Percentiles rank a stretch among this genome's conserved stretches.
phyloP scores from a whole-genome alignment of 2,797 vertebrate species.

The Enteromius mattozi region DNA sequence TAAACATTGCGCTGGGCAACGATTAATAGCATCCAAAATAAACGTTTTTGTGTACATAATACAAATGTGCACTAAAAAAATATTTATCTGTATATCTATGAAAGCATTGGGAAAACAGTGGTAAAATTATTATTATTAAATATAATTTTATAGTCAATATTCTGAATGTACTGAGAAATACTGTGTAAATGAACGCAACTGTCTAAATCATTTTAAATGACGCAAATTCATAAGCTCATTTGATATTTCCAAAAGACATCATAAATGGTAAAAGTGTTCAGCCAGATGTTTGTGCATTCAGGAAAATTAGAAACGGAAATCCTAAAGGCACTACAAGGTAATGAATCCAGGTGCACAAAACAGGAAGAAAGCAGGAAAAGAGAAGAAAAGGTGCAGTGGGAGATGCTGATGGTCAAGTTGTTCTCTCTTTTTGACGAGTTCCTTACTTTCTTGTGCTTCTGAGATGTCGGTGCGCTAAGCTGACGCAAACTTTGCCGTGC shows the following conservation, averaged over 20 bases:
- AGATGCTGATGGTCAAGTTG: constrained; percentile 41
- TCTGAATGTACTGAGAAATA: neutral
- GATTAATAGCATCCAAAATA: too few species aligned
- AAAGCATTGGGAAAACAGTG: neutral
- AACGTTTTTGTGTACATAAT: too few species aligned
- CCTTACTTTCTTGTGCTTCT: constrained; percentile 79
- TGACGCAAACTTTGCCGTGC: constrained; percentile 63
- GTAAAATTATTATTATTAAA: neutral
- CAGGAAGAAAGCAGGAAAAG: constrained; percentile 24
- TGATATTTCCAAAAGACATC: constrained; percentile 8
- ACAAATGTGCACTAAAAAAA: neutral
- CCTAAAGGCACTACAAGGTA: constrained; percentile 32
- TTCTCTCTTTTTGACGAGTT: constrained; percentile 27
- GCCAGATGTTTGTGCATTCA: neutral
- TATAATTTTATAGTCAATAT: neutral
- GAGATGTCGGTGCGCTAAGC: constrained; percentile 53
- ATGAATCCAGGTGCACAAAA: constrained; percentile 13
- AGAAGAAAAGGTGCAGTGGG: constrained; percentile 35
- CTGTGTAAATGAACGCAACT: neutral
- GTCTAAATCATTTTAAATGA: neutral
- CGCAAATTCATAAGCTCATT: neutral
- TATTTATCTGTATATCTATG: neutral
- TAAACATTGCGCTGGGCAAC: neutral
- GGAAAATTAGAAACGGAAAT: constrained; percentile 29
- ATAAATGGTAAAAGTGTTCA: neutral